phyloP scores from a whole-genome alignment of 2,113 vertebrate genomes.

The Paraplagusia blochii region DNA sequence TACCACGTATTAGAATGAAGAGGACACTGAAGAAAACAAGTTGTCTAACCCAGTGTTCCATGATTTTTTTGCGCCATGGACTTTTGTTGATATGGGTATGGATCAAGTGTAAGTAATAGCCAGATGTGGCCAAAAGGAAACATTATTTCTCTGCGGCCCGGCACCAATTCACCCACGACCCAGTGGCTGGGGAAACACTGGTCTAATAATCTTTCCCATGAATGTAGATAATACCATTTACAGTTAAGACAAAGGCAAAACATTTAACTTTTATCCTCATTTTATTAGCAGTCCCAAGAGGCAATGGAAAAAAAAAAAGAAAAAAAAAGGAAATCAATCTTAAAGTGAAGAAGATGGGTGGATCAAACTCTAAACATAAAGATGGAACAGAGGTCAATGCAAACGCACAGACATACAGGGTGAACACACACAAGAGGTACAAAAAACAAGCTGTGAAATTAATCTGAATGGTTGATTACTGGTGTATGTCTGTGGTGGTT shows the following conservation, averaged over 20 bases:
- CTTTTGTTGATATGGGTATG: no score
- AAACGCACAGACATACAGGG: constrained; percentile 37
- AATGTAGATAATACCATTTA: neutral
- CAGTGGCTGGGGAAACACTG: no score
- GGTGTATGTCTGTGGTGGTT: constrained; percentile 28
- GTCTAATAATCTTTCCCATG: no score
- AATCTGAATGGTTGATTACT: constrained; percentile 19
- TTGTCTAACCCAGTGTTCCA: no score
- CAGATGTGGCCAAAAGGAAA: no score
- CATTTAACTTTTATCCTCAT: constrained; percentile 61
- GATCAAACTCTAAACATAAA: constrained; percentile 36
- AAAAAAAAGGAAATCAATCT: constrained; percentile 50
- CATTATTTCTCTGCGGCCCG: no score
- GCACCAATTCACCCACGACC: no score
- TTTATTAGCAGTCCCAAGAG: constrained; percentile 75
- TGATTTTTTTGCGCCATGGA: neutral
- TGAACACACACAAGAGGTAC: constrained; percentile 46
- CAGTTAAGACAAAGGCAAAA: neutral
- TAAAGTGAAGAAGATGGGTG: constrained; percentile 48
- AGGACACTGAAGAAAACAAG: no score
- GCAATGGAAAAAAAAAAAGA: constrained; percentile 56
- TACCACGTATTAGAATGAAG: no score
- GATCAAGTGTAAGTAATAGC: no score
- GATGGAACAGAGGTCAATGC: constrained; percentile 59
- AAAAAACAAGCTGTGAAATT: constrained; percentile 35